phyloP scores from a whole-genome alignment of 2,797 vertebrate species.

The Mormyrus proboscirostris region DNA sequence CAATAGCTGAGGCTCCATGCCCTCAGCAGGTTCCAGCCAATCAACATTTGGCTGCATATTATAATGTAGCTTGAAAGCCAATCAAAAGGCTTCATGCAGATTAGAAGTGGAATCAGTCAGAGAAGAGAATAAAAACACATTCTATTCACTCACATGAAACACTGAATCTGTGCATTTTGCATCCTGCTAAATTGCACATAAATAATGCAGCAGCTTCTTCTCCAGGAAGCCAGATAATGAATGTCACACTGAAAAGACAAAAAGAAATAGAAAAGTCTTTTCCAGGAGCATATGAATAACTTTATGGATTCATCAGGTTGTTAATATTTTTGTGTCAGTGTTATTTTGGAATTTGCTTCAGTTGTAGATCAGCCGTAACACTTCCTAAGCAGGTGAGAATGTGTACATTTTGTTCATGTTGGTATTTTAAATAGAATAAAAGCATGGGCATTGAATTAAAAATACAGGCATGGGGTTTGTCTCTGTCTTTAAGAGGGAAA shows the following conservation, averaged over 20 bases:
- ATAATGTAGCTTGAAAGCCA: slow-evolving; percentile 42
- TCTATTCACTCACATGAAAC: slow-evolving; percentile 23
- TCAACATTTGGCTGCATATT: slow-evolving; percentile 41
- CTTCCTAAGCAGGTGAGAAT: background rate
- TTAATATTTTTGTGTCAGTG: background rate
- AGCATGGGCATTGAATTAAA: background rate
- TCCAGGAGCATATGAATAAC: background rate
- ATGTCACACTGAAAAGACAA: background rate
- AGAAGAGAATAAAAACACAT: slow-evolving; percentile 27
- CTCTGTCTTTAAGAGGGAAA: background rate
- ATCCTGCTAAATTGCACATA: background rate
- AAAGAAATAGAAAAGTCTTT: background rate
- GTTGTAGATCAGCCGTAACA: background rate
- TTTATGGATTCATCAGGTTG: background rate
- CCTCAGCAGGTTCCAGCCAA: slow-evolving; percentile 46
- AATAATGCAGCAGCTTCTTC: background rate
- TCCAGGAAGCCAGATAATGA: background rate
- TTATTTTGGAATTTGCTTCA: background rate
- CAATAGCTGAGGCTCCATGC: slow-evolving; percentile 38
- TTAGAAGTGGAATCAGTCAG: slow-evolving; percentile 22
- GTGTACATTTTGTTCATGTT: background rate
- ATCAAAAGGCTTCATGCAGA: slow-evolving; percentile 38
- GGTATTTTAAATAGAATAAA: background rate
- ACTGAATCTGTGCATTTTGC: slow-evolving; percentile 23
- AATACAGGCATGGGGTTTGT: background rate